phyloP scores from a whole-genome alignment of 2,797 vertebrate species.

The Florisuga fusca region DNA sequence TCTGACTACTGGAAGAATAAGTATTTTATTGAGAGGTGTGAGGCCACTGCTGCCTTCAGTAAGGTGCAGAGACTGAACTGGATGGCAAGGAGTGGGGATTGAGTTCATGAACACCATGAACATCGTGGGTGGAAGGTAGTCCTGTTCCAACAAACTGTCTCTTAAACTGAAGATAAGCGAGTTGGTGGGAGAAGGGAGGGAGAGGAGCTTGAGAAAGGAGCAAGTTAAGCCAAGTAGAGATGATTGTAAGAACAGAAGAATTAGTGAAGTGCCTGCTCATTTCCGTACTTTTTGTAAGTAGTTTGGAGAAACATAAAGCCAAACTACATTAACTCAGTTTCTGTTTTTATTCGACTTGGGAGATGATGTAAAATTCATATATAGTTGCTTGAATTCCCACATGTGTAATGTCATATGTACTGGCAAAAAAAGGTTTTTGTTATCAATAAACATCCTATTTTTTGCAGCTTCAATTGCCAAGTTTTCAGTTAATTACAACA shows the following conservation, averaged over 20 bases:
- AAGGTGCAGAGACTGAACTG: not conserved
- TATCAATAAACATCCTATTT: not conserved
- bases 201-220: not conserved
- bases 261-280: not conserved
- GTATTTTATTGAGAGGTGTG: not conserved
- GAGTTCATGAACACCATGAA: not conserved
- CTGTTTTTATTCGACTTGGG: not conserved
- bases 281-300: not conserved
- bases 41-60: not conserved
- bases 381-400: not conserved
- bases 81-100: not conserved
- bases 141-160: not conserved
- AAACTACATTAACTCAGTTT: not conserved
- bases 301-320: not conserved
- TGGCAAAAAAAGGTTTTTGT: not conserved
- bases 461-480: not conserved
- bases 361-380: not conserved
- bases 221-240: not conserved
- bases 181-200: not conserved
- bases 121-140: not conserved
- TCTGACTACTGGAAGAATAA: not conserved
- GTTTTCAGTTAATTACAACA: constrained; percentile 8
- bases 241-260: not conserved
- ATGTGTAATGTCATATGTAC: not conserved
- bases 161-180: not conserved